Percentiles rank a stretch among this genome's conserved stretches.
These are phyloP conservation scores for Poeciliopsis occidentalis DNA, from an alignment of 2,113 vertebrate species.

Conservation along the genomic window DNA sequence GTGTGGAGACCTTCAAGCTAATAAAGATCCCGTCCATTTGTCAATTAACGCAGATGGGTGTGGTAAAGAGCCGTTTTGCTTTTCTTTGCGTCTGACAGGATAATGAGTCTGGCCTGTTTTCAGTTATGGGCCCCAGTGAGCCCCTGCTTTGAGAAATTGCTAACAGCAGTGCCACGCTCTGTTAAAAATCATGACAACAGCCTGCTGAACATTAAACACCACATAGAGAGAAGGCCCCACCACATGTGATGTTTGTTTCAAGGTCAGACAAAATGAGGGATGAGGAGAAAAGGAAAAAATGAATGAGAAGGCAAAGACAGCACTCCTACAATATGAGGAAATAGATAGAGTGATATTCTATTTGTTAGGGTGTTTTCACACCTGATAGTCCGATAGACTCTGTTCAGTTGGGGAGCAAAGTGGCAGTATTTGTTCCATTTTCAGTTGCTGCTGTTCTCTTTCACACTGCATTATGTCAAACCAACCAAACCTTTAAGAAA, in stretches of 20 bases:
- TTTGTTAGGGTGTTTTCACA: neutral
- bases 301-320: neutral
- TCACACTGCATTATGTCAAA: no score
- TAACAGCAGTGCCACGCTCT: slow-evolving; percentile 47
- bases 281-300: neutral
- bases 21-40: no score
- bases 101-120: slow-evolving; percentile 57
- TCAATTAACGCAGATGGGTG: no score
- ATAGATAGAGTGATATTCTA: neutral
- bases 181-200: slow-evolving; percentile 44
- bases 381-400: no score
- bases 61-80: neutral
- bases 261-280: slow-evolving; percentile 21
- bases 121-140: slow-evolving; percentile 63
- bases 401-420: no score
- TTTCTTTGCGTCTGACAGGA: slow-evolving; percentile 20
- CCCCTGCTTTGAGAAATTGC: slow-evolving; percentile 64
- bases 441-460: no score
- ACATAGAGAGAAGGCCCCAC: slow-evolving; percentile 22
- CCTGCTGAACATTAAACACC: slow-evolving; percentile 22
- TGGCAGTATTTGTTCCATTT: no score
- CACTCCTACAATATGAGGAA: neutral
- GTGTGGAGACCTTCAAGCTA: no score
- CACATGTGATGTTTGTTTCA: slow-evolving; percentile 70
- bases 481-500: no score